Percentiles rank a stretch among this genome's conserved stretches.
phyloP scores from a whole-genome alignment of 2,888 invertebrate genomes.

The Thereva nobilitata region DNA sequence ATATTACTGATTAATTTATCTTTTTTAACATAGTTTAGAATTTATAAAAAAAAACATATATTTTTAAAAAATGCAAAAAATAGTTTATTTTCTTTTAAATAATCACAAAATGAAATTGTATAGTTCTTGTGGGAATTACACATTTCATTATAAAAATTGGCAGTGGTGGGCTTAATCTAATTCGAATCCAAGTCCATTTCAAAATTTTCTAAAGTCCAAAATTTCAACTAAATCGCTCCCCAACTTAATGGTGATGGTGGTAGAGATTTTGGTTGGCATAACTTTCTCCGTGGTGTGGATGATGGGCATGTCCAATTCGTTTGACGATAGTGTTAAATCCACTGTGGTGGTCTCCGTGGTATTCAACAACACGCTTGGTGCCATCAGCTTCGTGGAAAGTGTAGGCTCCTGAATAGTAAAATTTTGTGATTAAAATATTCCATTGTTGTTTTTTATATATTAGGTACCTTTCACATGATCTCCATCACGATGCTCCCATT shows the following conservation, averaged over 20 bases:
- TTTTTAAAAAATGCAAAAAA: no score
- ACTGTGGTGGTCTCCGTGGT: slow-evolving; percentile 59
- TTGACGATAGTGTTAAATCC: slow-evolving; percentile 61
- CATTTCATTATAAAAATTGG: not conserved
- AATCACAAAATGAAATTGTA: no score
- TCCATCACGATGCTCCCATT: slow-evolving; percentile 57
- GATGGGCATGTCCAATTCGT: slow-evolving; percentile 57
- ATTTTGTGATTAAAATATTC: not conserved
- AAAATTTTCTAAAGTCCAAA: not conserved
- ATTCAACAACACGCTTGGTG: slow-evolving; percentile 60
- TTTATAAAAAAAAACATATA: no score
- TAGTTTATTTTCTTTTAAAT: not conserved
- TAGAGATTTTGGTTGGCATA: slow-evolving; percentile 30
- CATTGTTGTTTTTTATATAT: not conserved
- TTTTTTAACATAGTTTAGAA: no score
- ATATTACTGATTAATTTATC: no score
- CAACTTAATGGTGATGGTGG: slow-evolving; percentile 9
- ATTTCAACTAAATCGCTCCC: not conserved
- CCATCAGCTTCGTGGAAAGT: slow-evolving; percentile 60
- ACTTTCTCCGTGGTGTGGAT: slow-evolving; percentile 44
- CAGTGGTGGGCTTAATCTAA: slow-evolving; percentile 6
- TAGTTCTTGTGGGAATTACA: no score
- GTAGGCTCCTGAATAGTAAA: slow-evolving; percentile 52
- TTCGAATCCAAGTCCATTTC: not conserved
- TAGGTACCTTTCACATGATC: slow-evolving; percentile 55